Evolutionary conservation across 2,888 invertebrate species (phyloP).

Genomic region (Muscina levida): DNA sequence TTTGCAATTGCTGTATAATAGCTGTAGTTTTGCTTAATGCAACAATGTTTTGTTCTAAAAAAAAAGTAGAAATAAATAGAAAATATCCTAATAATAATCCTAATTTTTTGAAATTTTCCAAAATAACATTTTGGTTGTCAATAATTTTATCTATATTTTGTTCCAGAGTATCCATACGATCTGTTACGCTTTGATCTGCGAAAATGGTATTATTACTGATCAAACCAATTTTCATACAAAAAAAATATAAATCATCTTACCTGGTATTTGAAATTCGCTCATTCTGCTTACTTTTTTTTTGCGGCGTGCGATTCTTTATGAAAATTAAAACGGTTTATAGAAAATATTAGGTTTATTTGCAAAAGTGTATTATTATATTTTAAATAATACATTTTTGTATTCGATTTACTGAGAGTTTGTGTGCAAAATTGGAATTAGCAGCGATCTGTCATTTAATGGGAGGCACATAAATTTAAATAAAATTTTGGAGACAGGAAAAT

Average conservation of each 20-base stretch:
- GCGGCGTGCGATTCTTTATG: too few species aligned
- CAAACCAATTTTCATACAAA: slow-evolving; percentile 9
- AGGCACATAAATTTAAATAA: too few species aligned
- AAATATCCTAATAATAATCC: background rate
- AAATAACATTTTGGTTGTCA: slow-evolving; percentile 8
- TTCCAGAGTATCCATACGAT: background rate
- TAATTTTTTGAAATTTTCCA: slow-evolving; percentile 1
- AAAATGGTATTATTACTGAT: slow-evolving; percentile 8
- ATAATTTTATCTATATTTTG: background rate
- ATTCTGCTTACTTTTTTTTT: too few species aligned
- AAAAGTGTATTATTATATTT: too few species aligned
- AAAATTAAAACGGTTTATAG: too few species aligned
- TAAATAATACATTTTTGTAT: too few species aligned
- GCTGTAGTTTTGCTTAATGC: too few species aligned
- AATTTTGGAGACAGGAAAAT: too few species aligned
- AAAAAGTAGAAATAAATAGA: background rate
- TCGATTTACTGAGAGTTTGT: too few species aligned
- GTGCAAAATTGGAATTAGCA: too few species aligned
- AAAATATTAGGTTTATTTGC: too few species aligned
- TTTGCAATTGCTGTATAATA: slow-evolving; percentile 6
- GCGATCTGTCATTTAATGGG: too few species aligned
- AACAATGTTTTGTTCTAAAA: slow-evolving; percentile 4
- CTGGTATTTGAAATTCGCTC: background rate
- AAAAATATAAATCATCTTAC: slow-evolving; percentile 1
- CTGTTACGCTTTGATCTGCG: slow-evolving; percentile 1